Conservation (phyloP, 2,888 invertebrate species). For the Venusia cambrica region DNA sequence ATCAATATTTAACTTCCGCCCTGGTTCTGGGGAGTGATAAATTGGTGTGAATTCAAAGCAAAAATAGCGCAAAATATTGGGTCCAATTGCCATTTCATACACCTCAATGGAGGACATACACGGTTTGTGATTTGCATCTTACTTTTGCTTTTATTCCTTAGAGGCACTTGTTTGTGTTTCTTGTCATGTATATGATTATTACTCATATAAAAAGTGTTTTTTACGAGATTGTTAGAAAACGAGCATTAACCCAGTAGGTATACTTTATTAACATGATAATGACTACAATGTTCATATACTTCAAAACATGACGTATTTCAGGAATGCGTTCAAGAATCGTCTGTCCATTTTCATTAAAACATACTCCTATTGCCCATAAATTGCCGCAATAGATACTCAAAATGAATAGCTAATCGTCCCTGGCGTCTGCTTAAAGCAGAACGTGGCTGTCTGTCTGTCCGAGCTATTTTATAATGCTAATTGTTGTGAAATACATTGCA, state of each 20-base stretch:
- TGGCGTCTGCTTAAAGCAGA: slow-evolving; percentile 34
- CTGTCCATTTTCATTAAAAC: slow-evolving; percentile 37
- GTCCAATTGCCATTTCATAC: too few species aligned
- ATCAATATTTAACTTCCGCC: too few species aligned
- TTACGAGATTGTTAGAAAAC: slow-evolving; percentile 29
- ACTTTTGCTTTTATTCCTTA: too few species aligned
- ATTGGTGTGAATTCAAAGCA: too few species aligned
- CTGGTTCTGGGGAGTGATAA: too few species aligned
- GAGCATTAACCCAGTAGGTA: slow-evolving; percentile 34
- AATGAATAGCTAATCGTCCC: slow-evolving; percentile 40
- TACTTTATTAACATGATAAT: slow-evolving; percentile 34
- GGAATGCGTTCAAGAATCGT: slow-evolving; percentile 46
- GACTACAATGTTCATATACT: slow-evolving; percentile 37
- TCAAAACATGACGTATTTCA: slow-evolving; percentile 51
- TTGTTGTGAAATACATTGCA: slow-evolving; percentile 25
- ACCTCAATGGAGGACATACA: too few species aligned
- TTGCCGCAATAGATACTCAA: slow-evolving; percentile 34
- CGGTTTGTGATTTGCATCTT: too few species aligned
- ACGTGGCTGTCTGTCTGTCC: slow-evolving; percentile 36
- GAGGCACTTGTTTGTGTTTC: too few species aligned
- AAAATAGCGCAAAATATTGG: too few species aligned
- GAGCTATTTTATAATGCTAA: slow-evolving; percentile 36
- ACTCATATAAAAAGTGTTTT: slow-evolving; percentile 30
- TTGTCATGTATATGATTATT: too few species aligned
- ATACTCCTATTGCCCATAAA: slow-evolving; percentile 34